phyloP scores from a whole-genome alignment of 1,140 invertebrate genomes.

The Pollicipes pollicipes region DNA sequence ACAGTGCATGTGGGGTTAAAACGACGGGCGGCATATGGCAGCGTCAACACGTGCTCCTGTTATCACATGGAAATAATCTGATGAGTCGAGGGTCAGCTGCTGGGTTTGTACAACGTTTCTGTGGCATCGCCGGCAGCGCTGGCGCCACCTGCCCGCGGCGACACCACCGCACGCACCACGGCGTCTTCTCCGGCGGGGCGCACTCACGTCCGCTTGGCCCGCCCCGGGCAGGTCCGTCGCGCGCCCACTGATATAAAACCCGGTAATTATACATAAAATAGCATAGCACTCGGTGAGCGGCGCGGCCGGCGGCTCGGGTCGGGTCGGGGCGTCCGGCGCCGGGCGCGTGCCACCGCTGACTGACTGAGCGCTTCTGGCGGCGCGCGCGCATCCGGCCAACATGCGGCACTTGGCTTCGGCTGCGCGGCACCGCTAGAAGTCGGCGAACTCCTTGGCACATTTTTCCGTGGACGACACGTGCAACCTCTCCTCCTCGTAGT shows the following conservation, averaged over 20 bases:
- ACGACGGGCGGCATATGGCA: too few species aligned
- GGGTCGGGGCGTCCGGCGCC: too few species aligned
- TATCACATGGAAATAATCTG: neutral
- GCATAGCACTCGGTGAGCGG: neutral
- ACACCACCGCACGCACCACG: neutral
- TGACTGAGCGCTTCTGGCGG: neutral
- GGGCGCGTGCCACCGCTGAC: too few species aligned
- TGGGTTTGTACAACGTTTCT: neutral
- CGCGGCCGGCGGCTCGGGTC: too few species aligned
- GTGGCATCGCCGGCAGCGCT: neutral
- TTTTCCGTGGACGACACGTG: conserved; percentile 91
- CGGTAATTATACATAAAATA: neutral
- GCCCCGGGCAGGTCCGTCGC: too few species aligned
- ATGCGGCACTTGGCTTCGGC: too few species aligned
- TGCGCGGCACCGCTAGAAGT: conserved; percentile 46
- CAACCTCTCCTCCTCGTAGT: conserved; percentile 90
- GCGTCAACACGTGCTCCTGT: too few species aligned
- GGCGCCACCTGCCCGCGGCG: neutral
- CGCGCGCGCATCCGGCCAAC: too few species aligned
- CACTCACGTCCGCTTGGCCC: neutral
- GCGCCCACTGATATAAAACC: neutral
- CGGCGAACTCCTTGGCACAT: conserved; percentile 92
- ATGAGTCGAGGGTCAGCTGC: neutral
- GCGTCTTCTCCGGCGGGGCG: neutral
- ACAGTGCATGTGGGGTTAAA: too few species aligned